These are phyloP conservation scores for Anoura caudifer DNA, from an alignment of 2,113 vertebrate genomes.

Conservation along the genomic window DNA sequence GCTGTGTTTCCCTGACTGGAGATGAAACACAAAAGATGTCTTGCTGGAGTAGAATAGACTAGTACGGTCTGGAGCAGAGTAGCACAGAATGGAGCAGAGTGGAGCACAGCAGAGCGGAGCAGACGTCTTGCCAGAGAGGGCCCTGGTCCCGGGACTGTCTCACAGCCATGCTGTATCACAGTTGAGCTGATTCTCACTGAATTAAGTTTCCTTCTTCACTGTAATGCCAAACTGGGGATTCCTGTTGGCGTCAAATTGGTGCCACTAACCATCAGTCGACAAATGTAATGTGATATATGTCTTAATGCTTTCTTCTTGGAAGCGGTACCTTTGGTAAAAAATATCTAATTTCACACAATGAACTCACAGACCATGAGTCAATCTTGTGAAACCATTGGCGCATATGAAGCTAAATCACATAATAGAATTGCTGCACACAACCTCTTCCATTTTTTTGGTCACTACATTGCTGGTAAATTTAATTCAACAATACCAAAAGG, in stretches of 20 bases:
- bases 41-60: not conserved
- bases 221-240: not conserved
- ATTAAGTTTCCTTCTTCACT: not conserved
- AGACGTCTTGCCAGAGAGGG: not conserved
- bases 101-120: not conserved
- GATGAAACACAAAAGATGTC: not conserved
- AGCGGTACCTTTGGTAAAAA: not conserved
- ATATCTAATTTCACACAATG: not conserved
- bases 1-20: not conserved
- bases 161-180: not conserved
- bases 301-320: not conserved
- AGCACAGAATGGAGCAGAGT: not conserved
- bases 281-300: not conserved
- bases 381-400: constrained; percentile 18
- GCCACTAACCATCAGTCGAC: not conserved
- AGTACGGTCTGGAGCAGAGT: not conserved
- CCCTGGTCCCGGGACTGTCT: not conserved
- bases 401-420: not conserved
- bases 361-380: not conserved
- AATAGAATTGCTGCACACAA: not conserved
- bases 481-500: not conserved
- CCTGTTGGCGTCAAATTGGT: not conserved
- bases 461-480: not conserved
- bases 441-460: not conserved
- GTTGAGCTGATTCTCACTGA: not conserved